phyloP scores from a whole-genome alignment of 2,888 invertebrate species.

The Carabus problematicus region DNA sequence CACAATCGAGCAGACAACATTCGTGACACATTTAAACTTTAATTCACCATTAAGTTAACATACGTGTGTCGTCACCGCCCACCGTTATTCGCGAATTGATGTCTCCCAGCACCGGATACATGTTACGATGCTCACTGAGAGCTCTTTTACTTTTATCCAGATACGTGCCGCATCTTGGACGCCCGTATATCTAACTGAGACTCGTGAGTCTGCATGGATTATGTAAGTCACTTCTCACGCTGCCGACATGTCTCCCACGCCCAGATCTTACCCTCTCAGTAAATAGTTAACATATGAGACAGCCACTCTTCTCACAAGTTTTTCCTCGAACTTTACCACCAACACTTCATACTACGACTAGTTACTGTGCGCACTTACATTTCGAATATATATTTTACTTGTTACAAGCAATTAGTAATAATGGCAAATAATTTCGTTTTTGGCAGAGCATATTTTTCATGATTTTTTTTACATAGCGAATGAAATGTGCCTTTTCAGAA shows the following conservation, averaged over 20 bases:
- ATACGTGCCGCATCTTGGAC: slow-evolving; percentile 25
- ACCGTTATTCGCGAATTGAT: slow-evolving; percentile 25
- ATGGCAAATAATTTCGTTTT: too few species aligned
- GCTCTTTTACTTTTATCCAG: slow-evolving; percentile 38
- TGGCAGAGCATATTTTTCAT: too few species aligned
- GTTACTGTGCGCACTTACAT: too few species aligned
- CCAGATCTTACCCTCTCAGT: slow-evolving; percentile 12
- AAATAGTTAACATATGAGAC: slow-evolving; percentile 37
- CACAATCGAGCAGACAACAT: slow-evolving; percentile 13
- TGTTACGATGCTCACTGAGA: slow-evolving; percentile 32
- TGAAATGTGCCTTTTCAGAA: too few species aligned
- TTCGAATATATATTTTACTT: too few species aligned
- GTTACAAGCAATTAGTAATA: too few species aligned
- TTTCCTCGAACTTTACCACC: background rate
- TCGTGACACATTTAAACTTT: slow-evolving; percentile 32
- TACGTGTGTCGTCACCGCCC: slow-evolving; percentile 29
- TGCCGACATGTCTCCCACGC: background rate
- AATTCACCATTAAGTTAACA: slow-evolving; percentile 30
- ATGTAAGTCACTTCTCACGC: slow-evolving; percentile 49
- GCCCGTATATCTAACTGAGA: slow-evolving; percentile 10
- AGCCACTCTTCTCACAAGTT: slow-evolving; percentile 23
- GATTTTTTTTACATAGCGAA: too few species aligned
- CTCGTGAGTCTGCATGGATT: slow-evolving; percentile 48
- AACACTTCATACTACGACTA: too few species aligned
- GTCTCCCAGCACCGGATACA: slow-evolving; percentile 23